Percentiles rank a stretch among this genome's conserved stretches.
These are phyloP conservation scores for Anhinga rufa DNA, from an alignment of 2,113 vertebrate genomes.

Conservation along the genomic window DNA sequence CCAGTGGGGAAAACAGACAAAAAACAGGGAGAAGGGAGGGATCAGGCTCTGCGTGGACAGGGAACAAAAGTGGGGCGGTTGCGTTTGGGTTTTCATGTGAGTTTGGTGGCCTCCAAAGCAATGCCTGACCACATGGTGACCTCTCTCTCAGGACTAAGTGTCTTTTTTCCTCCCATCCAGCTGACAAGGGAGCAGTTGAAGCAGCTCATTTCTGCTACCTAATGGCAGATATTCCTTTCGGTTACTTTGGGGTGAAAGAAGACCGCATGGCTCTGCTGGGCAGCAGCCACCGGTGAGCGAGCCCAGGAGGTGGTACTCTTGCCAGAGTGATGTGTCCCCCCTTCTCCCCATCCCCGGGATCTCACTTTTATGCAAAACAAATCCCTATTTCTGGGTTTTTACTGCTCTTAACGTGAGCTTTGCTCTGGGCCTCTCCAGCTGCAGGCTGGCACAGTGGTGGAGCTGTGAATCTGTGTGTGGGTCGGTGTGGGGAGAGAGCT, in stretches of 20 bases:
- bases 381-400: background rate
- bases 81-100: background rate
- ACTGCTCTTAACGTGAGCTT: background rate
- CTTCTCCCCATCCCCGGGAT: background rate
- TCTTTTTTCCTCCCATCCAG: constrained; percentile 62
- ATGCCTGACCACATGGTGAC: background rate
- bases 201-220: constrained; percentile 92
- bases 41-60: background rate
- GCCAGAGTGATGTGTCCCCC: background rate
- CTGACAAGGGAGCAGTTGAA: constrained; percentile 79
- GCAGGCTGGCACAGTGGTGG: background rate
- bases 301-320: background rate
- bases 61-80: background rate
- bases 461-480: background rate
- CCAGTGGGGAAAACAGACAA: accelerated
- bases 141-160: background rate
- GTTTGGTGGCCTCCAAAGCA: background rate
- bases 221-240: constrained; percentile 76
- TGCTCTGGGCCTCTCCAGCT: background rate
- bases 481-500: background rate
- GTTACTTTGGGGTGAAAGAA: constrained; percentile 75
- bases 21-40: background rate
- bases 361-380: background rate
- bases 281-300: constrained; percentile 81
- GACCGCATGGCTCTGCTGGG: constrained; percentile 82